These are phyloP conservation scores for Ericerus pela DNA, from an alignment of 1,140 invertebrate genomes.

Conservation along the genomic window DNA sequence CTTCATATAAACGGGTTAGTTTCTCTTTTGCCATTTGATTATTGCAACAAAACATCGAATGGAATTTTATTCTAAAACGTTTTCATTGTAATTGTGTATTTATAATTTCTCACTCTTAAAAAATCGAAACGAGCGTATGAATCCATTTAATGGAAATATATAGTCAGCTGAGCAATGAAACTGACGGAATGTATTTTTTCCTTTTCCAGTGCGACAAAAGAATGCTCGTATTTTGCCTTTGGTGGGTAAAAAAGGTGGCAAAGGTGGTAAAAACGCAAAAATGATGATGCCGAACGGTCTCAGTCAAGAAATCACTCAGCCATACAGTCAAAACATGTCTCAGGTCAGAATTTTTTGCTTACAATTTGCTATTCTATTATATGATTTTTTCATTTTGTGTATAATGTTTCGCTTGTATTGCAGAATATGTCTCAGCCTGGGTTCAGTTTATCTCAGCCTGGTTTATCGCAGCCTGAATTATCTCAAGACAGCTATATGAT, in stretches of 20 bases:
- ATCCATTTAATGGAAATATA: no score
- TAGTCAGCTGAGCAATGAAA: no score
- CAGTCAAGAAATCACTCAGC: conserved; percentile 41
- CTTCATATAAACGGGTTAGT: no score
- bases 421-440: conserved; percentile 56
- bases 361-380: conserved; percentile 1
- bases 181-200: no score
- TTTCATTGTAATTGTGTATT: no score
- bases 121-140: no score
- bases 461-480: conserved; percentile 55
- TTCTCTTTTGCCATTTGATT: no score
- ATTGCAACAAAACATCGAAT: no score
- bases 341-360: conserved; percentile 44
- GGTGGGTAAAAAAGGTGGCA: not conserved
- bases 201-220: not conserved
- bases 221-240: not conserved
- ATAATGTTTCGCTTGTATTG: conserved; percentile 14
- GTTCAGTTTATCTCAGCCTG: conserved; percentile 46
- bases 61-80: no score
- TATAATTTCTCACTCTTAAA: no score
- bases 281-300: conserved; percentile 3
- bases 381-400: no score
- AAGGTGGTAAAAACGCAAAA: not conserved
- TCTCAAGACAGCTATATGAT: conserved; percentile 74
- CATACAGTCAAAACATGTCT: conserved; percentile 39